Percentiles rank a stretch among this genome's conserved stretches.
phyloP scores from a whole-genome alignment of 2,797 vertebrate genomes.

The Toxotes lorentzi region DNA sequence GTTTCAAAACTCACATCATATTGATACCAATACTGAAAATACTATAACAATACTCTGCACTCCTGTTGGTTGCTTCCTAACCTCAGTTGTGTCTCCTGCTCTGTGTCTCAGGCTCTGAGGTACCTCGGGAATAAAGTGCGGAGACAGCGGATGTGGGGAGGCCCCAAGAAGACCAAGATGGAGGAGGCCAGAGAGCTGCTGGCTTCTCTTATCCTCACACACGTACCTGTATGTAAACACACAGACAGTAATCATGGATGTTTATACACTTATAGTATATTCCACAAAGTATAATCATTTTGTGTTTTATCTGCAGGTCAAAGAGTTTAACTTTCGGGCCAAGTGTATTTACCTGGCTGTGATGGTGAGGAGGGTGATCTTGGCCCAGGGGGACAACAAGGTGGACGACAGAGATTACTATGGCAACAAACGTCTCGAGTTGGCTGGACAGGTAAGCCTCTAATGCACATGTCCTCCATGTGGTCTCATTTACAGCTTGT shows the following conservation, averaged over 20 bases:
- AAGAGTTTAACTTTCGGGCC: constrained; percentile 98
- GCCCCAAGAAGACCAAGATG: constrained; percentile 98
- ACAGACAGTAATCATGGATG: neutral
- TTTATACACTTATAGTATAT: fast-evolving
- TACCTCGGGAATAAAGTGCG: constrained; percentile 98
- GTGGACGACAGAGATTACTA: constrained; percentile 99
- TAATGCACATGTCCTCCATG: neutral
- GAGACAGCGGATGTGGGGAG: constrained; percentile 98
- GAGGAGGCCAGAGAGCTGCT: constrained; percentile 97
- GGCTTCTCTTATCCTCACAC: constrained; percentile 95
- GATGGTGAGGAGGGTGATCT: constrained; percentile 97
- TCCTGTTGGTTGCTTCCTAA: neutral
- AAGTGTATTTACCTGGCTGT: constrained; percentile 99
- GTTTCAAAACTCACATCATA: neutral
- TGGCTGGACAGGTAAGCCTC: constrained; percentile 94
- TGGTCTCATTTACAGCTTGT: constrained; percentile 9
- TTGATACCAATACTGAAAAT: neutral
- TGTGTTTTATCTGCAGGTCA: constrained; percentile 86
- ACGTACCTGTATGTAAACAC: constrained; percentile 91
- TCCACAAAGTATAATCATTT: neutral
- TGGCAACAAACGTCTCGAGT: constrained; percentile 96
- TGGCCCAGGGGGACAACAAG: constrained; percentile 97
- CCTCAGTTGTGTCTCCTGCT: constrained; percentile 4
- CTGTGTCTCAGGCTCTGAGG: constrained; percentile 89
- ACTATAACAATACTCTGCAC: neutral